phyloP scores from a whole-genome alignment of 2,113 vertebrate genomes.

The Pelodiscus sinensis region DNA sequence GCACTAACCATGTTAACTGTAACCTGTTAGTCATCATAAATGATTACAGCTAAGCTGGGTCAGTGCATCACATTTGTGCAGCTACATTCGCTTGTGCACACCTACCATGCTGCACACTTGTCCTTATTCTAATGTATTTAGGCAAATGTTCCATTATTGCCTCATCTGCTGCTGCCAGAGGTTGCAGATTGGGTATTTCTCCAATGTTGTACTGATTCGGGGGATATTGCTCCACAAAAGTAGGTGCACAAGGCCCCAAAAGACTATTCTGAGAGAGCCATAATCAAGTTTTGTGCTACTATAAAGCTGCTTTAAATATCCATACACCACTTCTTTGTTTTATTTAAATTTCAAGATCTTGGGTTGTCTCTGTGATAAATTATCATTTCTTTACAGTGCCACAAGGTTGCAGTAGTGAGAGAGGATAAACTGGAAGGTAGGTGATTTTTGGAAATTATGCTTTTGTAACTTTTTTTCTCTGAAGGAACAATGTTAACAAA shows the following conservation, averaged over 20 bases:
- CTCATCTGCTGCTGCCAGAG: not conserved
- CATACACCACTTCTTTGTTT: not conserved
- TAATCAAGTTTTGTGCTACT: not conserved
- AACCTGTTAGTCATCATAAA: not conserved
- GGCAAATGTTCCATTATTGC: not conserved
- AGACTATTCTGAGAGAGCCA: not conserved
- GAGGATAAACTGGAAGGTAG: slow-evolving; percentile 94
- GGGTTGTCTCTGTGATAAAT: not conserved
- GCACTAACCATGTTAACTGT: accelerated
- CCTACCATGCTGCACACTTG: accelerated
- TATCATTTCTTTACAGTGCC: slow-evolving; percentile 84
- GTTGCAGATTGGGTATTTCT: not conserved
- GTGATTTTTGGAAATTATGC: not conserved
- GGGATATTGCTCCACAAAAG: not conserved
- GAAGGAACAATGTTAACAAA: slow-evolving; percentile 31
- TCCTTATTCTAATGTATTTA: not conserved
- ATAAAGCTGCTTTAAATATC: not conserved
- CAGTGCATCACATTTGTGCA: accelerated
- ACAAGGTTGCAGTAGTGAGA: slow-evolving; percentile 94
- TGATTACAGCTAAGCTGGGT: accelerated
- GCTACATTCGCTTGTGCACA: not conserved
- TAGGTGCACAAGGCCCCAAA: not conserved
- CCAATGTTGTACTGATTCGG: not conserved
- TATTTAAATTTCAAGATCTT: not conserved
- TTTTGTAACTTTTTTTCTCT: slow-evolving; percentile 22